Evolutionary conservation across 2,888 invertebrate species (phyloP).

Genomic region (Falcaria lacertinaria): DNA sequence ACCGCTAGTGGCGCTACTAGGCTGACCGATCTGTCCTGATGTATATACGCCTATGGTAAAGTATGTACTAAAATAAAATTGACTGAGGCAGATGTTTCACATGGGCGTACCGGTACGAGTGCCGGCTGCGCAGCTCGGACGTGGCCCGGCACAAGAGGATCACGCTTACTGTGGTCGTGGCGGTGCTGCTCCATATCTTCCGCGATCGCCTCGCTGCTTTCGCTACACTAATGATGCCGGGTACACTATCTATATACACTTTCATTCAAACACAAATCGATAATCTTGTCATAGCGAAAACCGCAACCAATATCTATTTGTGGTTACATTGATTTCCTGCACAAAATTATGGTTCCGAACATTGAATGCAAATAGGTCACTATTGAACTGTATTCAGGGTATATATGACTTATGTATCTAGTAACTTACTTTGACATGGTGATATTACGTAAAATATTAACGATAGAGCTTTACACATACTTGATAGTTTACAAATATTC

Average conservation of each 20-base stretch:
- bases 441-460: neutral
- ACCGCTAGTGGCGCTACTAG: no score
- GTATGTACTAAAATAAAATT: neutral
- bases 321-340: neutral
- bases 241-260: constrained; percentile 20
- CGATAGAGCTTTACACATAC: neutral
- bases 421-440: no score
- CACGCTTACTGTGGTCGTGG: constrained; percentile 44
- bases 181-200: constrained; percentile 42
- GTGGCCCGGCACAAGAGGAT: constrained; percentile 47
- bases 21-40: no score
- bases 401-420: no score
- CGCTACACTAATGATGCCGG: constrained; percentile 46
- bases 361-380: neutral
- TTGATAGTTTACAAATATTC: neutral
- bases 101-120: constrained; percentile 64
- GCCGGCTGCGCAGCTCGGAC: constrained; percentile 23
- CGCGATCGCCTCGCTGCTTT: constrained; percentile 36
- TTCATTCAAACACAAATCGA: neutral
- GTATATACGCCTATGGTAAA: neutral
- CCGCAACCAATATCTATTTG: neutral
- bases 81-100: constrained; percentile 46
- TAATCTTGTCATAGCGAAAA: neutral
- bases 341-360: neutral
- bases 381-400: no score